Conservation (phyloP, 1,140 invertebrate genomes). For the Alviniconcha marisindica region DNA sequence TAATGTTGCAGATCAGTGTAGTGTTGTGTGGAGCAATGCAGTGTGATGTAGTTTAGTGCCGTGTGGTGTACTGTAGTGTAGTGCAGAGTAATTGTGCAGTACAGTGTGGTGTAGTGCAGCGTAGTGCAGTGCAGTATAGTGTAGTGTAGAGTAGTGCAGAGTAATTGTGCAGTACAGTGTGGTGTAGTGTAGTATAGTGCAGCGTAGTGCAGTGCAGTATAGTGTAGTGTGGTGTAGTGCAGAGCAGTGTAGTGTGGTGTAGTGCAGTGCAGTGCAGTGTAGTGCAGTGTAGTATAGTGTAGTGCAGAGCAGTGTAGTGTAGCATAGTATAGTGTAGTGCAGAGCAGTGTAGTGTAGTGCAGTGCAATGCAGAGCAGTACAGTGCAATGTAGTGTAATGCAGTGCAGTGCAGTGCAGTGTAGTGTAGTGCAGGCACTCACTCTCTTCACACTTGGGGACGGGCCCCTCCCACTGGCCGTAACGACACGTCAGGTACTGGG, state of each 20-base stretch:
- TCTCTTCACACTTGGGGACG: constrained; percentile 59
- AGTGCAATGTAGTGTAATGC: constrained; percentile 58
- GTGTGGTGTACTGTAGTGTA: too few relatives aligned
- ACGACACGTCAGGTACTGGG: constrained; percentile 57
- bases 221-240: not conserved
- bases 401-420: constrained; percentile 58
- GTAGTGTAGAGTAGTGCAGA: too few relatives aligned
- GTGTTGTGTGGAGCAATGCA: too few relatives aligned
- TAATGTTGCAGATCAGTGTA: too few relatives aligned
- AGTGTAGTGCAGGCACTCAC: constrained; percentile 59
- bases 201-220: not conserved
- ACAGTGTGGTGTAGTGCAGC: not conserved
- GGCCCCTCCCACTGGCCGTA: constrained; percentile 61
- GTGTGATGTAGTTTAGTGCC: too few relatives aligned
- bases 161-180: too few relatives aligned
- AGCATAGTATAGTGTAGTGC: constrained; percentile 33
- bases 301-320: constrained; percentile 25
- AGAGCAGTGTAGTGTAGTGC: constrained; percentile 52
- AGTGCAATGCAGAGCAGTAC: constrained; percentile 54
- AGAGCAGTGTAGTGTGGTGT: not conserved
- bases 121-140: not conserved
- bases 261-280: constrained; percentile 15
- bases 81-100: too few relatives aligned
- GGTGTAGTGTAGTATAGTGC: too few relatives aligned
- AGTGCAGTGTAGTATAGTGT: constrained; percentile 33